Percentiles rank a stretch among this genome's conserved stretches.
Evolutionary conservation across 92 coral and sea anemone species (phyloP).

Genomic region (Phenganax stokvisi): DNA sequence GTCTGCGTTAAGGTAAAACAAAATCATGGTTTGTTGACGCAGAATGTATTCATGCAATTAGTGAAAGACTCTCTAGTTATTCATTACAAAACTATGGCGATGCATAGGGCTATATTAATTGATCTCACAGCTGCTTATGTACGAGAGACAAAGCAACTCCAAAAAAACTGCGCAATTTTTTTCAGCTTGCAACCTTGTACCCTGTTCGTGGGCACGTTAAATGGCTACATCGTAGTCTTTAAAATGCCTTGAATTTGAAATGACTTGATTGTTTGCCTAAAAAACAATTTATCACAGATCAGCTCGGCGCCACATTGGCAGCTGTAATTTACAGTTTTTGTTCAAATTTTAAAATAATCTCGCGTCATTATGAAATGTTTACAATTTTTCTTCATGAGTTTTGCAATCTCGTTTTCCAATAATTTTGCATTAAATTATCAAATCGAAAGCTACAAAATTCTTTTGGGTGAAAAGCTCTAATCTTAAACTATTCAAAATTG

Average conservation of each 20-base stretch:
- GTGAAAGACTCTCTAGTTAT: neutral
- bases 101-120: slow-evolving; percentile 15
- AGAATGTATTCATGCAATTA: slow-evolving; percentile 21
- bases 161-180: neutral
- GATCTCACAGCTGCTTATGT: slow-evolving; percentile 19
- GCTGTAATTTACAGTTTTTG: slow-evolving; percentile 6
- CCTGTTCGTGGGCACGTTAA: neutral
- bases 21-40: neutral
- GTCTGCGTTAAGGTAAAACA: neutral
- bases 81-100: neutral
- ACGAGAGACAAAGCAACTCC: neutral
- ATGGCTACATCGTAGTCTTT: neutral
- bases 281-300: neutral
- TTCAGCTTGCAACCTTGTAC: neutral
- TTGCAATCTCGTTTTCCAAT: neutral
- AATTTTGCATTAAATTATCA: too few relatives aligned
- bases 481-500: too few relatives aligned
- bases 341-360: neutral
- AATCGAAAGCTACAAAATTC: too few relatives aligned
- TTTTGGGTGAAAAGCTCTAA: too few relatives aligned
- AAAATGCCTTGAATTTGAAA: neutral
- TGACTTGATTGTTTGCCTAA: neutral
- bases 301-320: slow-evolving; percentile 6
- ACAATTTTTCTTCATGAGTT: too few relatives aligned
- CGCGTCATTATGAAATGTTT: neutral